Conservation (phyloP, 2,888 invertebrate genomes). For the Dicycla oo region DNA sequence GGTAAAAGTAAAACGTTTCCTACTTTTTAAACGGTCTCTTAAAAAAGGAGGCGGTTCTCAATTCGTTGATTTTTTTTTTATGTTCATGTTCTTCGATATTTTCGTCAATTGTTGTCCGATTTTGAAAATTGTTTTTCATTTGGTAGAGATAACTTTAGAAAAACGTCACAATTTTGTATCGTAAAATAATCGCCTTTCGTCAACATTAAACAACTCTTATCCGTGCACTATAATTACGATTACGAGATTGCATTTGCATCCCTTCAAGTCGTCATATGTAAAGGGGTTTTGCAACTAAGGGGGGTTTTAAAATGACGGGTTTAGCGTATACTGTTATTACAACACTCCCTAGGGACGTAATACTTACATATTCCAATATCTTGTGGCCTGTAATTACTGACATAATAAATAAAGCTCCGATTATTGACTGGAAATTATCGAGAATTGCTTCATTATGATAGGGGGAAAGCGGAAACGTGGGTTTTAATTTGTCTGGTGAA, state of each 20-base stretch:
- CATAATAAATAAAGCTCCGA: constrained; percentile 14
- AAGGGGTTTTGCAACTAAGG: constrained; percentile 33
- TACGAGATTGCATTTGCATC: neutral
- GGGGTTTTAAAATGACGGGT: constrained; percentile 42
- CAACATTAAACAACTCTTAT: neutral
- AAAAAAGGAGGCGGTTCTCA: no score
- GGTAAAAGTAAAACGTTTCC: neutral
- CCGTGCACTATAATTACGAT: neutral
- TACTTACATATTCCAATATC: constrained; percentile 54
- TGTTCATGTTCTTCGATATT: no score
- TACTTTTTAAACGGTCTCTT: neutral
- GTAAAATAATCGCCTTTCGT: neutral
- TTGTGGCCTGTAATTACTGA: constrained; percentile 42
- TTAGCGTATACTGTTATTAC: constrained; percentile 46
- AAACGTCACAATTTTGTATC: neutral
- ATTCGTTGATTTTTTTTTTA: no score
- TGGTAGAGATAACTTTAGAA: neutral
- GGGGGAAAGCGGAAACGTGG: neutral
- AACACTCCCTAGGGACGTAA: constrained; percentile 22
- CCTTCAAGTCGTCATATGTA: constrained; percentile 37
- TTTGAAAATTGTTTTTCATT: no score
- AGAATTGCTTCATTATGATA: constrained; percentile 51
- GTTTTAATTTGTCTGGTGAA: neutral
- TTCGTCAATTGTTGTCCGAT: no score
- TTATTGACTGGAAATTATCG: constrained; percentile 42